These are phyloP conservation scores for Caenorhabditis sinica DNA, from an alignment of 2,888 invertebrate species.

Conservation along the genomic window DNA sequence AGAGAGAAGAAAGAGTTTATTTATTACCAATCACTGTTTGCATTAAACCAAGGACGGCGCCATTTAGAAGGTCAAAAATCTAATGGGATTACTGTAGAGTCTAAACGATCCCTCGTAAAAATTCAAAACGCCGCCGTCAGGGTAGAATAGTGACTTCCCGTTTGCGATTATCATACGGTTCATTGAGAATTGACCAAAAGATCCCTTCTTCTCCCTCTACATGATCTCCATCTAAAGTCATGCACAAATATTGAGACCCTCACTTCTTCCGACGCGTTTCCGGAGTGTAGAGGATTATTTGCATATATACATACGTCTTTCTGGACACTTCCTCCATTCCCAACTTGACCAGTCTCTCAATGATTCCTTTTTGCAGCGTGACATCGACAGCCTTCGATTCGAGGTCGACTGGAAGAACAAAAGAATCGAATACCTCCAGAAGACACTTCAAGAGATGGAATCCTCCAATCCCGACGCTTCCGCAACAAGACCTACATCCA, in stretches of 20 bases:
- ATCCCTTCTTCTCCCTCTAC: background rate
- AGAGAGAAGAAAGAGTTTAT: conserved; percentile 18
- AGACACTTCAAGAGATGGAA: conserved; percentile 66
- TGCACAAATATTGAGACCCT: conserved; percentile 57
- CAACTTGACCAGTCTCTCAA: conserved; percentile 5
- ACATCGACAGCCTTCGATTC: conserved; percentile 73
- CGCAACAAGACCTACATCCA: conserved; percentile 23
- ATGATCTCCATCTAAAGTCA: conserved; percentile 48
- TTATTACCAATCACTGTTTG: conserved; percentile 20
- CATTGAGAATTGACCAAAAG: conserved; percentile 31
- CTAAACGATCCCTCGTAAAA: background rate
- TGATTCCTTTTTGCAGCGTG: conserved; percentile 71
- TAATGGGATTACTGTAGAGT: conserved; percentile 1
- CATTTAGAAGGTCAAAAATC: conserved; percentile 15
- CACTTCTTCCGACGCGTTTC: conserved; percentile 31
- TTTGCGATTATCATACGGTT: conserved; percentile 42
- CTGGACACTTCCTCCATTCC: conserved; percentile 7
- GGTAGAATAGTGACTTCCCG: background rate
- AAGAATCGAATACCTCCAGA: conserved; percentile 74
- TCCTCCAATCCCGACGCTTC: conserved; percentile 11
- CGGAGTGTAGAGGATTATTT: conserved; percentile 58
- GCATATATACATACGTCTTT: conserved; percentile 32
- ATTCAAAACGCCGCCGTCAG: background rate
- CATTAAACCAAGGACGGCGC: background rate
- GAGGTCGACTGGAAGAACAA: conserved; percentile 79